Conservation (phyloP, 1,140 invertebrate species). For the Atta texana region DNA sequence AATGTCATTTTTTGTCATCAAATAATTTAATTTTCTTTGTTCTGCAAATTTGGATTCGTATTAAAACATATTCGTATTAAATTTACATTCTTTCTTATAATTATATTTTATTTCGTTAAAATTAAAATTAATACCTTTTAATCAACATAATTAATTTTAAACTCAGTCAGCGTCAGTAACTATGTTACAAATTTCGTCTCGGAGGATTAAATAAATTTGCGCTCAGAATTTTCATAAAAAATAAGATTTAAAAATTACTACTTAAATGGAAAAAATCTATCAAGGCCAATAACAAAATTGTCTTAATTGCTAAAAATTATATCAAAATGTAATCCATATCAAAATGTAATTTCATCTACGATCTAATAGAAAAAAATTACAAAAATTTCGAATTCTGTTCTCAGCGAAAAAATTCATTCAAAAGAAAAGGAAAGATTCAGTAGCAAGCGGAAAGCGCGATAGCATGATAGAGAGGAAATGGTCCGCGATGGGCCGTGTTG, state of each 20-base stretch:
- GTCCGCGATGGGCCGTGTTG: conserved; percentile 57
- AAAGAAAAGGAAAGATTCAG: not conserved
- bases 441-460: conserved; percentile 40
- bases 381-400: not conserved
- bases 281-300: not conserved
- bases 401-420: not conserved
- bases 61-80: too few relatives aligned
- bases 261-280: not conserved
- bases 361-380: not conserved
- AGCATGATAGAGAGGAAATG: conserved; percentile 53
- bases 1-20: too few relatives aligned
- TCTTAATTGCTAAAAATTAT: not conserved
- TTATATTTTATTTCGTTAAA: too few relatives aligned
- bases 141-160: too few relatives aligned
- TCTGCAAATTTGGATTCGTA: too few relatives aligned
- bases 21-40: too few relatives aligned
- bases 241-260: not conserved
- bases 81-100: too few relatives aligned
- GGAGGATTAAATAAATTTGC: not conserved
- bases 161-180: too few relatives aligned
- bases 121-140: too few relatives aligned
- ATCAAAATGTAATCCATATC: not conserved
- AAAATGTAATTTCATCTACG: not conserved
- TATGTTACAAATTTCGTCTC: too few relatives aligned
- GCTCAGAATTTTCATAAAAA: not conserved